Evolutionary conservation across 2,113 vertebrate species (phyloP), one percentile per base, ranked within the genome.

Genomic region (Platichthys flesus): DNA sequence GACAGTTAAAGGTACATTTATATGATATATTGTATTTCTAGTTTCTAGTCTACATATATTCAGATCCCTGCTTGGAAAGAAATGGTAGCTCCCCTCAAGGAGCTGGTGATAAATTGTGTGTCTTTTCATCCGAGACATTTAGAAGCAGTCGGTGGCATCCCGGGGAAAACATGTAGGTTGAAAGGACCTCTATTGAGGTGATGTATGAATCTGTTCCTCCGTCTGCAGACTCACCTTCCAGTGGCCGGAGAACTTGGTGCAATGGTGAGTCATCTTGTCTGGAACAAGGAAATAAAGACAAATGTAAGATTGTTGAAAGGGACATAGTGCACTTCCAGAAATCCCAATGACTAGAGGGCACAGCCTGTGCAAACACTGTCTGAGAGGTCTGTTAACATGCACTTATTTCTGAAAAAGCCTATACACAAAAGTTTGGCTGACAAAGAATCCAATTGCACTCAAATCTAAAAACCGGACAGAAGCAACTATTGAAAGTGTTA

Each of bases 191-290:
- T 23, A 4, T 16, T 7, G 37, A 67, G 67, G 12, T 45, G 56
- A 74, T 37, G 58, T n/a, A 70, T 54, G 26, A 63, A 78, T 59
- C 47, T 67, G 75, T 51, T 61, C 26, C 55, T 63, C 42, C 24
- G 15, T 66, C n/a, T 9, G 55, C n/a, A 85, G 55, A 79, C 94
- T 89, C 92, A 96, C 96, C 96, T 96, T 97, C 96, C 96, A 97
- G 90, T 96, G 96, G 51, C 95, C 95, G 0, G 96, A 95, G 88
- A 95, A 94, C 86, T 95, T 96, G 89, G 95, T 95, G 90, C 95
- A 95, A 14, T 96, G 95, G 87, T 96, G 94, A 90, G 91, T 96
- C 96, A 97, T 97, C 72, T 76, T 91, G 85, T 90, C 94, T 96
- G 81, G 57, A 23, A 88, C 67, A 28, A 35, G 42, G 73, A 37